Base-by-base conservation (phyloP, 2,888 invertebrate genomes). In the Chymomyza procnemis region DNA sequence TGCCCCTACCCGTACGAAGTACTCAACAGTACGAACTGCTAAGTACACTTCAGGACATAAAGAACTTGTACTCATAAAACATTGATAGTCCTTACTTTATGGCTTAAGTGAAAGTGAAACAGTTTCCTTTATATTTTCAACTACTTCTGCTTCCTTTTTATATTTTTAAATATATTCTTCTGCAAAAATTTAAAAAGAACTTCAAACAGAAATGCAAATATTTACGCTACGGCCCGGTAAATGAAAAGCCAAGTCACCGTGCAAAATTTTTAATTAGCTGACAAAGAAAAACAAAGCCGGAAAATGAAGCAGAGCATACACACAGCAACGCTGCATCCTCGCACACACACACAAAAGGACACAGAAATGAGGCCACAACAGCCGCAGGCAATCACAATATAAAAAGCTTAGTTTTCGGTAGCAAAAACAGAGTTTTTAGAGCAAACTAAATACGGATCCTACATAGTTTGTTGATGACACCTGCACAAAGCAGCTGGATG, bases 201-300 rank as follows among this genome's bases (percentile, higher is more conserved):
- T 50, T 50, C 18, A 50, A 50, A 50, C 18, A 19, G 18, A 19
- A 60, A 59, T 41, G 67, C 76, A 80, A 82, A 80, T 74, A 73
- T 76, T 80, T 75, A 68, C 73, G 63, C 64, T 67, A 60, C 66
- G 56, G 34, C 65, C 56, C 47, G 59, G 63, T 60, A 68, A 66
- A 54, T 66, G 65, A 16, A 73, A 66, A n/a, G 57, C 4, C 67
- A 67, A 72, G 46, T 58, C 19, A 46, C 46, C 26, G 57, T 22
- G 4, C 41, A 34, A 58, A 58, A 18, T 58, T 58, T 58, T 58
- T 21, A 34, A 58, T 46, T 34, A 34, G 30, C 41, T 21, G 26
- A 9, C 14, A 21, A 30, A 26, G 64, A 57, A 30, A 5, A 66
- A 21, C 34, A 19, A 21, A 54, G 54, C 54, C 50, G 9, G 50